Conservation (phyloP, 1,140 invertebrate genomes). For the Eciton burchellii region DNA sequence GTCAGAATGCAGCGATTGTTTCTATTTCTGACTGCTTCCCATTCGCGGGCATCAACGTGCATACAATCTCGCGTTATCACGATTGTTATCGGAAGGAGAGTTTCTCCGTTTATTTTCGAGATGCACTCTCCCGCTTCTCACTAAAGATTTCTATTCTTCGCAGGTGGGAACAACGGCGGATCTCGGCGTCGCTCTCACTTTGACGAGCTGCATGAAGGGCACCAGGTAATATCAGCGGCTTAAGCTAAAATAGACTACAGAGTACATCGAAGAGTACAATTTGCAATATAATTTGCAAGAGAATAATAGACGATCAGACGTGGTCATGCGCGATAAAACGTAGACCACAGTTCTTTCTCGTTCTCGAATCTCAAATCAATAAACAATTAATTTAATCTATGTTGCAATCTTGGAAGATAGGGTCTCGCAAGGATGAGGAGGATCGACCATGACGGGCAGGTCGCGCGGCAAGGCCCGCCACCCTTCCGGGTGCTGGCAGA, state of each 20-base stretch:
- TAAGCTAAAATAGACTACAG: not conserved
- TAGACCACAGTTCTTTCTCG: not conserved
- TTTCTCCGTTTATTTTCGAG: constrained; percentile 17
- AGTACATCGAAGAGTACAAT: not conserved
- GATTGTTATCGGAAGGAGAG: constrained; percentile 16
- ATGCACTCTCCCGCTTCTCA: constrained; percentile 32
- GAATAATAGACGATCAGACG: not conserved
- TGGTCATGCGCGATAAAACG: not conserved
- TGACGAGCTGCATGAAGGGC: constrained; percentile 62
- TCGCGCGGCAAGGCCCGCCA: constrained; percentile 72
- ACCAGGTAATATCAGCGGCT: constrained; percentile 54
- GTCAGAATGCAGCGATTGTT: constrained; percentile 6
- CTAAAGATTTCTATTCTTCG: constrained; percentile 19
- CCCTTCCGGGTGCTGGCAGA: constrained; percentile 79
- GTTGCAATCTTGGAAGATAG: constrained; percentile 20
- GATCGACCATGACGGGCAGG: constrained; percentile 71
- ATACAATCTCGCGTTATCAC: constrained; percentile 13
- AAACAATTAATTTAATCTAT: not conserved
- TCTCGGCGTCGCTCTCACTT: constrained; percentile 49
- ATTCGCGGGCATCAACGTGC: not conserved
- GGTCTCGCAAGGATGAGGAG: constrained; percentile 74
- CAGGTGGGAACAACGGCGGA: constrained; percentile 63
- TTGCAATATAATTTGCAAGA: not conserved
- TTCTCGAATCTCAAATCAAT: not conserved
- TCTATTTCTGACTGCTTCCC: constrained; percentile 33